A percentile compares a stretch with the other conserved stretches of the same genome.
phyloP scores from a whole-genome alignment of 53 echinoderm and acorn worm genomes.

The Temnopleurus reevesii region DNA sequence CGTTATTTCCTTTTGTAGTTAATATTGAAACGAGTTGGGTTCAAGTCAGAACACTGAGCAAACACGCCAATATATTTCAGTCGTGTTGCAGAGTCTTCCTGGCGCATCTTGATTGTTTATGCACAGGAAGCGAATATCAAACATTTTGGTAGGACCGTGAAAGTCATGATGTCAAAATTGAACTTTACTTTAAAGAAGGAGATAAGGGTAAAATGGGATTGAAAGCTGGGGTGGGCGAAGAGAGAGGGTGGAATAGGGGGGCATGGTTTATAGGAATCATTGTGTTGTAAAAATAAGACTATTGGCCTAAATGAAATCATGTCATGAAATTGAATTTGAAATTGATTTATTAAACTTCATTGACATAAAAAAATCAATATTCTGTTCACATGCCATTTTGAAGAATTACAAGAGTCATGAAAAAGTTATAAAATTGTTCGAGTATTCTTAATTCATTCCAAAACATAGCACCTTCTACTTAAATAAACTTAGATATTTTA shows the following conservation, averaged over 20 bases:
- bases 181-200: constrained; percentile 19
- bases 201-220: neutral
- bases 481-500: too few species aligned
- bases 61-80: neutral
- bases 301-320: too few species aligned
- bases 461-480: too few species aligned
- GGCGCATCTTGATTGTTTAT: neutral
- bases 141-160: neutral
- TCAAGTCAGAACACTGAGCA: neutral
- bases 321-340: too few species aligned
- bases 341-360: too few species aligned
- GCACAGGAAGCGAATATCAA: constrained; percentile 15
- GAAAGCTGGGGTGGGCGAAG: neutral
- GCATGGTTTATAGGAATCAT: too few species aligned
- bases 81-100: neutral
- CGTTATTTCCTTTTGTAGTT: constrained; percentile 39
- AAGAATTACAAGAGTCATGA: too few species aligned
- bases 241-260: neutral
- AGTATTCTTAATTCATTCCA: too few species aligned
- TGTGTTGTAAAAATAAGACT: too few species aligned
- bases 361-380: too few species aligned
- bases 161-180: constrained; percentile 30
- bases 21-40: constrained; percentile 38
- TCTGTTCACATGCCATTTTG: too few species aligned
- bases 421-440: too few species aligned